A percentile compares a stretch with the other conserved stretches of the same genome.
These are phyloP conservation scores for Synanthedon vespiformis DNA, from an alignment of 2,888 invertebrate species.

Conservation along the genomic window DNA sequence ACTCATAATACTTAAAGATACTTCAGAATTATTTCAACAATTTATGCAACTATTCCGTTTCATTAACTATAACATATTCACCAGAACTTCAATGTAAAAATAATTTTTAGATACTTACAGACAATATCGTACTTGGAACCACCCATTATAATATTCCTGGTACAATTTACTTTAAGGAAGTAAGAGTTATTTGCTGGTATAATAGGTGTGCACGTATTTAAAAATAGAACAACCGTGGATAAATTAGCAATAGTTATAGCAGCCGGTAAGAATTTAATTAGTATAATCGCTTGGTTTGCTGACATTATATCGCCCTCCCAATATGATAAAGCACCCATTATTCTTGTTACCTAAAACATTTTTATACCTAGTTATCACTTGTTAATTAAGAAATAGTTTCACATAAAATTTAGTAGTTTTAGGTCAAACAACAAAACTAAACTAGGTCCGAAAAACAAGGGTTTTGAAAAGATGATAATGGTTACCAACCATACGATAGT, in stretches of 20 bases:
- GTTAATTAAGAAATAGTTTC: too few species aligned
- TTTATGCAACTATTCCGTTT: too few species aligned
- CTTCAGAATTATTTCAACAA: too few species aligned
- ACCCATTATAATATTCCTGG: constrained; percentile 13
- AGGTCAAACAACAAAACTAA: too few species aligned
- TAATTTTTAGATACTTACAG: constrained; percentile 22
- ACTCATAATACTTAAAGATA: too few species aligned
- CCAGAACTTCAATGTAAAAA: too few species aligned
- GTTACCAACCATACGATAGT: too few species aligned
- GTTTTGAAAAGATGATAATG: too few species aligned
- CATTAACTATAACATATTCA: background rate
- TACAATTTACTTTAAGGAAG: constrained; percentile 37
- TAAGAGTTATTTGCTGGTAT: constrained; percentile 6
- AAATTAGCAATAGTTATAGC: constrained; percentile 47
- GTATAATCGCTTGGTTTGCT: constrained; percentile 38
- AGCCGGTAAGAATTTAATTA: constrained; percentile 50
- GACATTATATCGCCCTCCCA: constrained; percentile 55
- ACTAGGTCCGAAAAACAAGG: too few species aligned
- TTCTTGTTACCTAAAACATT: constrained; percentile 38
- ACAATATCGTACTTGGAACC: constrained; percentile 15
- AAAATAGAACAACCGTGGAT: constrained; percentile 43
- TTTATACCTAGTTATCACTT: too few species aligned
- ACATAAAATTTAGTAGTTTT: too few species aligned
- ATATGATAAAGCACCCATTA: constrained; percentile 45
- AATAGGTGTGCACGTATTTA: constrained; percentile 30